A percentile compares a stretch with the other conserved stretches of the same genome.
Evolutionary conservation across 2,888 invertebrate genomes (phyloP).

Genomic region (Endotricha flammealis): DNA sequence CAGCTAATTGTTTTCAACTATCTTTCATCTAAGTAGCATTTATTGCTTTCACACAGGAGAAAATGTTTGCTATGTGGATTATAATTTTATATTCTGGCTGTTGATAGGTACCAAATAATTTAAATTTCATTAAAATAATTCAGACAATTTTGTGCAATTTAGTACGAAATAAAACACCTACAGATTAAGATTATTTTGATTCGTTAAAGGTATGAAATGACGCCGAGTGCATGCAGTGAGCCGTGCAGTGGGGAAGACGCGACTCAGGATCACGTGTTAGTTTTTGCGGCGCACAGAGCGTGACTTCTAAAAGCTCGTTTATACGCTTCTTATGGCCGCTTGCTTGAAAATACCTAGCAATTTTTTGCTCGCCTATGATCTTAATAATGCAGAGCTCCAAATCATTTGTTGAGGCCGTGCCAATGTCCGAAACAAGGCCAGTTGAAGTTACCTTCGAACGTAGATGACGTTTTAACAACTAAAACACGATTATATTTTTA

Average conservation of each 20-base stretch:
- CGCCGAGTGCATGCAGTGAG: slow-evolving; percentile 1
- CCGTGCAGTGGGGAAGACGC: background rate
- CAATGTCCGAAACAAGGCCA: slow-evolving; percentile 56
- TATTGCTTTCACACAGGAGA: too few relatives aligned
- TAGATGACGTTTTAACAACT: slow-evolving; percentile 15
- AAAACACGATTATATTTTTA: background rate
- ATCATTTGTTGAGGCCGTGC: slow-evolving; percentile 49
- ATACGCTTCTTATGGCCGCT: slow-evolving; percentile 62
- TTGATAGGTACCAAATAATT: too few relatives aligned
- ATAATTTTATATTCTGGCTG: too few relatives aligned
- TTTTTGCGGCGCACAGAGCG: slow-evolving; percentile 61
- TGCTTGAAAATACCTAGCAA: slow-evolving; percentile 45
- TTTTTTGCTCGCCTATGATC: slow-evolving; percentile 49
- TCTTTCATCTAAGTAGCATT: too few relatives aligned
- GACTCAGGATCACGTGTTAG: slow-evolving; percentile 53
- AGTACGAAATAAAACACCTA: too few relatives aligned
- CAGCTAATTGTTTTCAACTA: too few relatives aligned
- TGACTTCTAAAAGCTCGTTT: slow-evolving; percentile 72
- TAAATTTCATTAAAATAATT: too few relatives aligned
- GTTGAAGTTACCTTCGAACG: slow-evolving; percentile 36
- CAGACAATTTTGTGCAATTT: too few relatives aligned
- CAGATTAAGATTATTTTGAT: too few relatives aligned
- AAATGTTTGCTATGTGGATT: too few relatives aligned
- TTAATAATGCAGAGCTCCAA: slow-evolving; percentile 53
- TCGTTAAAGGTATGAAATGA: background rate